Base-by-base conservation (phyloP, 2,888 invertebrate species). In the Drosophila longiperda region DNA sequence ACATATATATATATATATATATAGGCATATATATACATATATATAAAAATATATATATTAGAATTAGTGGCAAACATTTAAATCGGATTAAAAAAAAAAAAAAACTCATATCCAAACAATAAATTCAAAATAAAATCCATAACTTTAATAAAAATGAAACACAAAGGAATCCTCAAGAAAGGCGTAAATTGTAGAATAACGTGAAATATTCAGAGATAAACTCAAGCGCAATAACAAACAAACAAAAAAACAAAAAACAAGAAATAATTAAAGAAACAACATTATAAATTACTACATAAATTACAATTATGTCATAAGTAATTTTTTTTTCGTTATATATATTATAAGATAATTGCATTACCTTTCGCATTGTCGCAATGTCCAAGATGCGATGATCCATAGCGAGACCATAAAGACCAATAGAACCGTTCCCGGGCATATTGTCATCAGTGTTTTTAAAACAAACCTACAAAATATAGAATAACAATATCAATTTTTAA, bases 371-470 rank as follows among this genome's bases (percentile, higher is more conserved):
- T 99, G 98, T 83, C 99, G 95, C 87, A 99, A 94, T 77, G 99
- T 98, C 99, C 99, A 99, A 92, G 98, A 99, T 82, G 99, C 99
- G 91, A 99, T 99, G 93, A 99, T 98, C 99, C 99, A 99, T 78
- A 99, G 94, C 11, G 99, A 99, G 82, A 99, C 98, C 97, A 99
- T 99, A 95, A 99, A 99, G 86, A 99, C 99, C 91, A 99, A 95
- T 90, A 99, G 95, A 89, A 99, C 99, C 78, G 96, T 99, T 93
- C 96, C 99, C 64, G 99, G 99, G 94, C 99, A 99, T 93, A 99
- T 99, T 93, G 99, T 99, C 99, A 99, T 99, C 90, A 99, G 95
- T 77, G 99, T 99, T 94, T 99, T 99, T 92, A 99, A 95, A 91
- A 99, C 98, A 94, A 98, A 98, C 93, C 96, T 94, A 95, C 32